phyloP scores from a whole-genome alignment of 53 echinoderm and acorn worm species.

The Echinarachnius parma region DNA sequence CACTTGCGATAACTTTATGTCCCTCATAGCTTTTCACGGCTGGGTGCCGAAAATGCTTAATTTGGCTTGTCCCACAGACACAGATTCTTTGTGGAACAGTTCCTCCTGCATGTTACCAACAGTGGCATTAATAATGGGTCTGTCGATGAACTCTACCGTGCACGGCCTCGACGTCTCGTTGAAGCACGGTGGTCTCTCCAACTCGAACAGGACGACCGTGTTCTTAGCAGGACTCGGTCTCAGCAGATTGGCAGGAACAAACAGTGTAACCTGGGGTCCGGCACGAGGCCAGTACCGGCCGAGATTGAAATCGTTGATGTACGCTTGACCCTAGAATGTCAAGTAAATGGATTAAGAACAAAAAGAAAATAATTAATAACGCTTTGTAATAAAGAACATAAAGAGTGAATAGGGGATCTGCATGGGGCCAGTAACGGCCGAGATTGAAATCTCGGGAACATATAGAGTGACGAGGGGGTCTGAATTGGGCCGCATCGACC shows the following conservation, averaged over 20 bases:
- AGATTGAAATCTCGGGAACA: slow-evolving; percentile 93
- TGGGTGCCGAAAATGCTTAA: too few species aligned
- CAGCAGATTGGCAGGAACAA: slow-evolving; percentile 75
- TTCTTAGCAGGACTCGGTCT: slow-evolving; percentile 54
- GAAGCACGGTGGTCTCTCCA: slow-evolving; percentile 81
- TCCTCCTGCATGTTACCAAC: neutral
- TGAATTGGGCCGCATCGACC: too few species aligned
- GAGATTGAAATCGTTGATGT: slow-evolving; percentile 87
- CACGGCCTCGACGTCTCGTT: slow-evolving; percentile 41
- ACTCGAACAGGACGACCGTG: slow-evolving; percentile 75
- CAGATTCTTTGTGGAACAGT: too few species aligned
- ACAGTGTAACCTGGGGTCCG: slow-evolving; percentile 91
- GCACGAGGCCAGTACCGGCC: slow-evolving; percentile 91
- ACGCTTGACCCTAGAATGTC: slow-evolving; percentile 92
- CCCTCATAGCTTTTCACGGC: too few species aligned
- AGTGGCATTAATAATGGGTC: slow-evolving; percentile 81
- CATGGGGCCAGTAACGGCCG: slow-evolving; percentile 89
- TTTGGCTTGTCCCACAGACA: too few species aligned
- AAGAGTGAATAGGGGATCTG: slow-evolving; percentile 87
- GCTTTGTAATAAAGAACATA: too few species aligned
- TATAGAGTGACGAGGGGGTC: too few species aligned
- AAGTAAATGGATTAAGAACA: too few species aligned
- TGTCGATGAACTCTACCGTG: slow-evolving; percentile 78
- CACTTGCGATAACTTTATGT: too few species aligned
- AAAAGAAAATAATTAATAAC: too few species aligned